These are phyloP conservation scores for Cancer borealis DNA, from an alignment of 2,888 invertebrate species.

Conservation along the genomic window DNA sequence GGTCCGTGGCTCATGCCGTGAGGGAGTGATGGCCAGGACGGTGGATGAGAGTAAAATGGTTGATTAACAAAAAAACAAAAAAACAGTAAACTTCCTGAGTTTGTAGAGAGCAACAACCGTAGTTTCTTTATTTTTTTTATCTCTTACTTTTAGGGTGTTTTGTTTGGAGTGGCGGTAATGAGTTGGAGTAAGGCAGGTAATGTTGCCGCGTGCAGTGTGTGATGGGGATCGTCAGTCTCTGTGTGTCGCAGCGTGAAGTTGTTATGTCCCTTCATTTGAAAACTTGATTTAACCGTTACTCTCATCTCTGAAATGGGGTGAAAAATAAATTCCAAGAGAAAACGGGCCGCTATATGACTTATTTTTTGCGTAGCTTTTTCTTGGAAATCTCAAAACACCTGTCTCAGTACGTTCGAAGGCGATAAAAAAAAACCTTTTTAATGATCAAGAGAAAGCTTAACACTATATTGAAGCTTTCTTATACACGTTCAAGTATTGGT, in stretches of 20 bases:
- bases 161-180: no score
- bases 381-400: not conserved
- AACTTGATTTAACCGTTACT: not conserved
- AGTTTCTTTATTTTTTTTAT: constrained; percentile 29
- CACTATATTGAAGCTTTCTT: not conserved
- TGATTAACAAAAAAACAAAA: not conserved
- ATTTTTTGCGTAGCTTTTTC: not conserved
- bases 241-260: not conserved
- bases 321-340: no score
- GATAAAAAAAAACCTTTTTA: not conserved
- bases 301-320: not conserved
- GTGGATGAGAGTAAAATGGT: not conserved
- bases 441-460: constrained; percentile 25
- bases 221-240: not conserved
- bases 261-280: not conserved
- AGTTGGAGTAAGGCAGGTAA: not conserved
- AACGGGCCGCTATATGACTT: no score
- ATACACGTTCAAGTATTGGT: not conserved
- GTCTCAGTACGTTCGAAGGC: not conserved
- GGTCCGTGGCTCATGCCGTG: not conserved
- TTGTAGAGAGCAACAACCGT: constrained; percentile 6
- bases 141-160: not conserved
- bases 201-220: not conserved
- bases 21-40: not conserved
- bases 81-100: not conserved